Percentiles rank a stretch among this genome's conserved stretches.
Evolutionary conservation across 2,797 vertebrate genomes (phyloP).

Genomic region (Pitangus sulphuratus): DNA sequence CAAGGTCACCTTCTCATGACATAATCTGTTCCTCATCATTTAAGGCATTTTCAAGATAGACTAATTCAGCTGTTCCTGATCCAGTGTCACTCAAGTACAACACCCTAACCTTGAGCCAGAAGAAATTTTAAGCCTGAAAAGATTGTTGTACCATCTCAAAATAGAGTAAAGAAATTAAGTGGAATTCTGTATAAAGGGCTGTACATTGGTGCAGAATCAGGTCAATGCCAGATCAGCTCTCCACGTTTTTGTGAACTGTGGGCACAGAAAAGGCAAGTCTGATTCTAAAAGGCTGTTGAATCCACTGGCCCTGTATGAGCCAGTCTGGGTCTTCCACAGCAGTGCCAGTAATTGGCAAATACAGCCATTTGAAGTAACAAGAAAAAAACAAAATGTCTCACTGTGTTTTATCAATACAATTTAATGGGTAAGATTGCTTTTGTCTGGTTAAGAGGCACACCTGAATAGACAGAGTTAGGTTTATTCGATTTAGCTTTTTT

Average conservation of each 20-base stretch:
- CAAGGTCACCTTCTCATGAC: background rate
- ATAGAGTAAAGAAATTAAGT: background rate
- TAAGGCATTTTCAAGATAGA: background rate
- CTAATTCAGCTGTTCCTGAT: background rate
- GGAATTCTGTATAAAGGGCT: background rate
- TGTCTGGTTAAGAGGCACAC: background rate
- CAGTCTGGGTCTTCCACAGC: background rate
- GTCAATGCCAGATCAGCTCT: background rate
- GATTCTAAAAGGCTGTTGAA: background rate
- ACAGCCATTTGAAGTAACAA: background rate
- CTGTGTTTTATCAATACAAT: background rate
- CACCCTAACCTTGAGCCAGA: background rate
- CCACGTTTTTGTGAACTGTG: background rate
- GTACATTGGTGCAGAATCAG: background rate
- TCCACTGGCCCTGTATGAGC: background rate
- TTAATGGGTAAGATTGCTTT: conserved; percentile 37
- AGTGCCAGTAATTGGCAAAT: background rate
- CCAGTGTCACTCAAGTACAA: background rate
- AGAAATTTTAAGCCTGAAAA: conserved; percentile 2
- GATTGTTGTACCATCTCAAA: background rate
- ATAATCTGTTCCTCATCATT: background rate
- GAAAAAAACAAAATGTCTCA: background rate
- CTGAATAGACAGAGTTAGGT: background rate
- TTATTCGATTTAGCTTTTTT: conserved; percentile 23
- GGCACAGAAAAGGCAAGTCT: background rate